Percentiles rank a stretch among this genome's conserved stretches.
Evolutionary conservation across 2,113 vertebrate genomes (phyloP).

Genomic region (Pseudolaguvia tuberculata): DNA sequence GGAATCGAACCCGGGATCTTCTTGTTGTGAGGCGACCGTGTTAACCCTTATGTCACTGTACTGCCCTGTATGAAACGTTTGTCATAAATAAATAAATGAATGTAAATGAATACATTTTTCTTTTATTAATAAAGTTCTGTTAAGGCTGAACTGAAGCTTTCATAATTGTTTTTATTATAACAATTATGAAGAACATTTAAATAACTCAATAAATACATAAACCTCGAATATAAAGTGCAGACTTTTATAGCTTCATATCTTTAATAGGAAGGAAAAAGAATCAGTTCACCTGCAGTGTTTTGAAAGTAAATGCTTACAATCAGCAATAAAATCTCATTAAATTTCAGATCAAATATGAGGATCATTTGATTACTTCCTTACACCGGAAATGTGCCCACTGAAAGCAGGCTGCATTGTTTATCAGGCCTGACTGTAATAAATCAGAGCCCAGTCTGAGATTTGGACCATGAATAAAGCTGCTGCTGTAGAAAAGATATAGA

Average conservation of each 20-base stretch:
- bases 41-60: too few species aligned
- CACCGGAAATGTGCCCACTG: conserved; percentile 12
- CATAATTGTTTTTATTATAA: too few species aligned
- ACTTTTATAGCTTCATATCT: neutral
- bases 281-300: too few species aligned
- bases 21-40: too few species aligned
- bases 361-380: neutral
- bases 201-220: neutral
- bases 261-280: conserved; percentile 9
- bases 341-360: conserved; percentile 19
- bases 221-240: neutral
- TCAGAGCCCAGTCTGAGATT: conserved; percentile 13
- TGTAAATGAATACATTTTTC: too few species aligned
- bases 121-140: too few species aligned
- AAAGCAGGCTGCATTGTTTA: conserved; percentile 24
- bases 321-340: neutral
- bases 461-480: neutral
- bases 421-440: conserved; percentile 19
- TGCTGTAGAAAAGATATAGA: conserved; percentile 8
- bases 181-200: too few species aligned
- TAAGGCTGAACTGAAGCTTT: too few species aligned
- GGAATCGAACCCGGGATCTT: too few species aligned
- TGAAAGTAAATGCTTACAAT: neutral
- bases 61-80: too few species aligned
- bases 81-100: too few species aligned